phyloP scores from a whole-genome alignment of 2,113 vertebrate genomes.

The Penelope pileata region DNA sequence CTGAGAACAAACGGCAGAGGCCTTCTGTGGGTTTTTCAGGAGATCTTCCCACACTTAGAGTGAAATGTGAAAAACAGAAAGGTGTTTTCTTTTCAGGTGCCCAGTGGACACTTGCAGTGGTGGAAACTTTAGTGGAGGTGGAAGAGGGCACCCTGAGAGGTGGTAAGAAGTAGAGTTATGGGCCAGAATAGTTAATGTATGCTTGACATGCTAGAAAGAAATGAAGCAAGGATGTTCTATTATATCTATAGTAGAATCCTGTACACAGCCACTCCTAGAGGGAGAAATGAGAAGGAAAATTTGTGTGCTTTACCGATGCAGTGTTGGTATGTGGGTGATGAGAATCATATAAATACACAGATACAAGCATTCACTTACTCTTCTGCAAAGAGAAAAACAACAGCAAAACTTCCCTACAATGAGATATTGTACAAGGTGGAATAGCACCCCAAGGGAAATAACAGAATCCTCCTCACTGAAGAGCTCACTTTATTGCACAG shows the following conservation, averaged over 20 bases:
- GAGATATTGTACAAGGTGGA: slow-evolving; percentile 35
- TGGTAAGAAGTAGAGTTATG: fast-evolving
- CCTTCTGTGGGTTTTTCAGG: background rate
- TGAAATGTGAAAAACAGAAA: background rate
- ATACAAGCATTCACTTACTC: slow-evolving; percentile 20
- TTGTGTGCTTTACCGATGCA: background rate
- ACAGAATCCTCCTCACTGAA: slow-evolving; percentile 32
- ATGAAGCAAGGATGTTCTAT: background rate
- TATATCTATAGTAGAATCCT: background rate
- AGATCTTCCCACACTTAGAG: background rate
- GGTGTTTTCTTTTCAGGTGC: background rate
- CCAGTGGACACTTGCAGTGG: background rate
- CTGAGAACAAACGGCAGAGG: background rate
- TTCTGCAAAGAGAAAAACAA: slow-evolving; percentile 38
- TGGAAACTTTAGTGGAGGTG: fast-evolving
- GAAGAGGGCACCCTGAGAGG: background rate
- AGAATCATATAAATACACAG: slow-evolving; percentile 17
- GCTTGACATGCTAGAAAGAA: background rate
- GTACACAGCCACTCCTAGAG: background rate
- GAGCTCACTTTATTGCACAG: slow-evolving; percentile 19
- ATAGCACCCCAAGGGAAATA: slow-evolving; percentile 52
- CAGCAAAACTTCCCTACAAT: slow-evolving; percentile 7
- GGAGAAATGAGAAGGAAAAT: background rate
- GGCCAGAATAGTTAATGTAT: background rate
- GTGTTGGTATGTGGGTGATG: background rate